Evolutionary conservation across 2,113 vertebrate genomes (phyloP).

Genomic region (Hoplias malabaricus): DNA sequence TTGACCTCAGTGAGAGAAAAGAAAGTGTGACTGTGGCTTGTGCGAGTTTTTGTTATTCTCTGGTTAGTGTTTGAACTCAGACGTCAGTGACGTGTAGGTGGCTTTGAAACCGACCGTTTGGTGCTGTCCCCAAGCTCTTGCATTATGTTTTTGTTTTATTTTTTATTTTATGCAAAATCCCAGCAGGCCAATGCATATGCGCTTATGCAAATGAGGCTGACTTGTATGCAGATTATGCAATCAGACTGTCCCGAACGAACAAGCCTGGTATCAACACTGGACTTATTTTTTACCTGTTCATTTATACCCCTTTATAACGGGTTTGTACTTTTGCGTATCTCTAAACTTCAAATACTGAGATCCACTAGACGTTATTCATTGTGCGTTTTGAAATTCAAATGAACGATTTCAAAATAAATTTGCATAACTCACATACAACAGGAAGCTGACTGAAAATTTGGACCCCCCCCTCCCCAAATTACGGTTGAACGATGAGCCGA

Average conservation of each 20-base stretch:
- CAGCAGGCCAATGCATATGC: conserved; percentile 23
- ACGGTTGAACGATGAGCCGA: no score
- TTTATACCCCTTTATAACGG: no score
- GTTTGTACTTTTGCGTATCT: no score
- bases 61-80: conserved; percentile 19
- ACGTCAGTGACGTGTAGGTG: conserved; percentile 31
- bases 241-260: conserved; percentile 8
- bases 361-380: no score
- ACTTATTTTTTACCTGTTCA: background rate
- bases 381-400: no score
- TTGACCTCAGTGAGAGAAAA: background rate
- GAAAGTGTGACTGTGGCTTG: conserved; percentile 22
- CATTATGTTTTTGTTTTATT: conserved; percentile 25
- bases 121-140: conserved; percentile 22
- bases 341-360: no score
- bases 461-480: no score
- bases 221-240: conserved; percentile 45
- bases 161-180: conserved; percentile 33
- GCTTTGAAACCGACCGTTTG: conserved; percentile 46
- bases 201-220: conserved; percentile 48
- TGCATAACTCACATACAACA: no score
- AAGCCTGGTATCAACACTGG: no score
- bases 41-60: conserved; percentile 29
- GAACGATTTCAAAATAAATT: no score
- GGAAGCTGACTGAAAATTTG: no score